Base-by-base conservation (phyloP, 2,113 vertebrate species). In the Uropsilus gracilis region DNA sequence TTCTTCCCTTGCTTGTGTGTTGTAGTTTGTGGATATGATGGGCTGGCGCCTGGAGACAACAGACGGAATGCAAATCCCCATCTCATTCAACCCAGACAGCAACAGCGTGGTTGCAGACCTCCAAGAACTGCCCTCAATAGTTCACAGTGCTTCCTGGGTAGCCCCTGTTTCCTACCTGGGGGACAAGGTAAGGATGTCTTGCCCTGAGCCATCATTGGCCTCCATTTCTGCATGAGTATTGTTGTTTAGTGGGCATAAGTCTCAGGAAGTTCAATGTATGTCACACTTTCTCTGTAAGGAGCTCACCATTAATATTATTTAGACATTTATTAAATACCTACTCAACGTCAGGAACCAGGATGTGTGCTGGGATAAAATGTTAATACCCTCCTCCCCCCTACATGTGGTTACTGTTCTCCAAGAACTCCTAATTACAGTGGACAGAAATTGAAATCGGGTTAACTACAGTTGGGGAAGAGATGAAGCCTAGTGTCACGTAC, bases 1-100 rank as follows among this genome's bases (percentile, higher is more conserved):
- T 77, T 20, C 5, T 24, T 57, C 53, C 8, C 24, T 48, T 80
- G 37, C 68, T 95, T 63, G 12, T 96, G 13, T 94, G 14, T 96
- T 53, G 93, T 94, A 99, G 99, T 99, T 99, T 97, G 98, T 99
- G 94, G 98, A 99, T 64, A 99, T 99, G 99, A 98, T 88, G 75
- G 98, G 91, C 92, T 99, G 99, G 99, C 98, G 6, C 63, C 98
- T 99, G 96, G 98, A 99, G 97, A 98, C 97, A 0, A 59, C 76
- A 1, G 98, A 98, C 63, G 48, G 95, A 63, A 96, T 94, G 48
- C 97, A 98, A 76, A 94, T 99, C 85, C 97, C 98, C 3, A 97
- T 99, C 28, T 99, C 98, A 48, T 98, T 99, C 97, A 99, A 99
- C 97, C 97, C 98, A 0, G 97, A 98, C 97, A 99, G 99, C 97